phyloP scores from a whole-genome alignment of 2,888 invertebrate genomes.

The Drosophila stalkeri region DNA sequence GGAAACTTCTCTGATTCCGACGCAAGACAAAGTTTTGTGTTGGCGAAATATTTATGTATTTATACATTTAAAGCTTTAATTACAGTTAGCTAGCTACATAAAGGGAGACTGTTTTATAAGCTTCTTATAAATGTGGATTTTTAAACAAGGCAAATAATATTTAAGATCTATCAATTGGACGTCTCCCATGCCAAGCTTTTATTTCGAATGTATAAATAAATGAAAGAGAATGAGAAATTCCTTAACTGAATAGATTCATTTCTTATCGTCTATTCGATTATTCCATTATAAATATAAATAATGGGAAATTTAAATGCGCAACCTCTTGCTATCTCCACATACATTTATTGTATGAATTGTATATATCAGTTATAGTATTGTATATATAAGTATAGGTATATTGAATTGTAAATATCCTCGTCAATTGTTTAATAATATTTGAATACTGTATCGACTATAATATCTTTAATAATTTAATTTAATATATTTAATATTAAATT shows the following conservation, averaged over 20 bases:
- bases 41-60: constrained; percentile 1
- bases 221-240: not conserved
- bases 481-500: no score
- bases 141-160: not conserved
- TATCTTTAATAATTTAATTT: no score
- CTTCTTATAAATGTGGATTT: not conserved
- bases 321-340: no score
- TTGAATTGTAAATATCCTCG: no score
- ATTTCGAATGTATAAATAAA: not conserved
- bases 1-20: constrained; percentile 57
- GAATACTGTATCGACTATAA: no score
- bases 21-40: constrained; percentile 57
- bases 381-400: no score
- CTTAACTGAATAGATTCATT: not conserved
- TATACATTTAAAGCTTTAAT: constrained; percentile 3
- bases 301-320: not conserved
- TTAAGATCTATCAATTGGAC: not conserved
- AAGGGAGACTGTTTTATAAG: not conserved
- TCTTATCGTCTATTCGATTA: not conserved
- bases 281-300: not conserved
- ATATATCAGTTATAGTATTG: no score
- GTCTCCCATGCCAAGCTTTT: not conserved
- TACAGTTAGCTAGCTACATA: not conserved
- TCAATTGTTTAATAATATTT: no score
- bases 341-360: no score